Conservation (phyloP, 1,140 invertebrate genomes). For the Caenorhabditis inopinata region DNA sequence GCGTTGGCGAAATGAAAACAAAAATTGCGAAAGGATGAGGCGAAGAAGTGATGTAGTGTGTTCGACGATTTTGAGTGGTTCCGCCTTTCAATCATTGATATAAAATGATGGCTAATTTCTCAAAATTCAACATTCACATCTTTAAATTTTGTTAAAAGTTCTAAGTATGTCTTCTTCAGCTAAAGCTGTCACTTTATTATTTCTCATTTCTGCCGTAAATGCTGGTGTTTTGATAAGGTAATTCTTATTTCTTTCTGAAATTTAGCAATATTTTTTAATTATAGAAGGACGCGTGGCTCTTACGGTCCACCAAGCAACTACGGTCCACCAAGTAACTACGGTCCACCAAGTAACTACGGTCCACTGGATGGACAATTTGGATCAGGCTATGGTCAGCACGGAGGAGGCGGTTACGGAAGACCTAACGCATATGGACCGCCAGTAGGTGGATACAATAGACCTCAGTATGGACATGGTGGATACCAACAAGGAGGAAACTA, state of each 20-base stretch:
- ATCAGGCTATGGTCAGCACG: background rate
- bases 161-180: slow-evolving; percentile 5
- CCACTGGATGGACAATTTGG: background rate
- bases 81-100: slow-evolving; percentile 2
- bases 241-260: background rate
- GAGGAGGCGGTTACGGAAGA: background rate
- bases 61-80: slow-evolving; percentile 5
- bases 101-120: background rate
- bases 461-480: background rate
- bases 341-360: slow-evolving; percentile 8
- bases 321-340: background rate
- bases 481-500: slow-evolving; percentile 27
- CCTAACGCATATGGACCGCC: background rate
- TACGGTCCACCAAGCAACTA: slow-evolving; percentile 23
- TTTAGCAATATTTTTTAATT: background rate
- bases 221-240: background rate
- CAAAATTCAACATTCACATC: background rate
- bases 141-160: background rate
- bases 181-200: background rate
- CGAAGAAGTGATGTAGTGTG: background rate
- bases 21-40: background rate
- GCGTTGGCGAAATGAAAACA: background rate
- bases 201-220: background rate
- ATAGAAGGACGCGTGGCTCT: background rate
- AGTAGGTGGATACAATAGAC: background rate